Conservation (phyloP, 1,140 invertebrate genomes). For the Tetramorium simillimum region DNA sequence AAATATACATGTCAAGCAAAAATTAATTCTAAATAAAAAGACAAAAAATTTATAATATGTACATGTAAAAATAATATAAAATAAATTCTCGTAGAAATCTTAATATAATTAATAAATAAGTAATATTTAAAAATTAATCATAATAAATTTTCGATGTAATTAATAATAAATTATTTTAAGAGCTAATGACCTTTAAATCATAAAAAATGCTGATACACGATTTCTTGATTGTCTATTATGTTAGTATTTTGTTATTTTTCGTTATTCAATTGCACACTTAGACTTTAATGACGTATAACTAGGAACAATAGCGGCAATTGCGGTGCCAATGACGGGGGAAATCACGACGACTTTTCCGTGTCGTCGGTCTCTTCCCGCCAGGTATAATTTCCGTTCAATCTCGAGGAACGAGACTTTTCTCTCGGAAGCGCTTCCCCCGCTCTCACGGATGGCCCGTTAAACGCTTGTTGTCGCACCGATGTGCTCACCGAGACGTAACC, state of each 20-base stretch:
- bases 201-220: background rate
- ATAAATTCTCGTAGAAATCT: background rate
- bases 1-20: background rate
- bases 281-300: background rate
- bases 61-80: background rate
- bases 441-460: constrained; percentile 11
- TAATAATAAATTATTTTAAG: background rate
- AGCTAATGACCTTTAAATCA: background rate
- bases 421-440: background rate
- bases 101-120: background rate
- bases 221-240: background rate
- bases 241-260: background rate
- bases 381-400: constrained; percentile 38
- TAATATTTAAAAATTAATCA: background rate
- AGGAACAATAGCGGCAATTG: constrained; percentile 8
- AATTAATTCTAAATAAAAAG: background rate
- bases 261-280: background rate
- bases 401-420: constrained; percentile 22
- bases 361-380: background rate
- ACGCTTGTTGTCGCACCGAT: constrained; percentile 38
- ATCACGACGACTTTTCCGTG: constrained; percentile 7
- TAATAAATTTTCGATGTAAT: background rate
- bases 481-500: constrained; percentile 4
- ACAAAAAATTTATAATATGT: background rate
- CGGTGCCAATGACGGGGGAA: background rate